Evolutionary conservation across 1,140 invertebrate genomes (phyloP).

Genomic region (Drosophila neocordata): DNA sequence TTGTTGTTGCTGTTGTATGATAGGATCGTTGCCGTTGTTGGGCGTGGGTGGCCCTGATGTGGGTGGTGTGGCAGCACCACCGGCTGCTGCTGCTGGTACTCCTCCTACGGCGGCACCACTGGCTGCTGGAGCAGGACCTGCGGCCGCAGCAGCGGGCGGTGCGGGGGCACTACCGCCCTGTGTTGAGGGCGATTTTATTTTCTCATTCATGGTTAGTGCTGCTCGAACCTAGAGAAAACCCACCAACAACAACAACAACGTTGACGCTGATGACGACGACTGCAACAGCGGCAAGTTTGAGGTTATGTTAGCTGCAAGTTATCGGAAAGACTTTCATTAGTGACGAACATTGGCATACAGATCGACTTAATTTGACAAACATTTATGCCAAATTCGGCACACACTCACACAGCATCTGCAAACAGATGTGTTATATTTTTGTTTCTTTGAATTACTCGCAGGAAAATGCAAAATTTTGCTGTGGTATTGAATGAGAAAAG

Average conservation of each 20-base stretch:
- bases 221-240: slow-evolving; percentile 55
- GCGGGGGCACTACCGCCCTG: slow-evolving; percentile 55
- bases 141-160: slow-evolving; percentile 44
- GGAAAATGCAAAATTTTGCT: slow-evolving; percentile 56
- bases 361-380: slow-evolving; percentile 24
- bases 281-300: slow-evolving; percentile 77
- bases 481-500: slow-evolving; percentile 55
- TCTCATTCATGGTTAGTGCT: slow-evolving; percentile 74
- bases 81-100: slow-evolving; percentile 28
- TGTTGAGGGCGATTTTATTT: slow-evolving; percentile 80
- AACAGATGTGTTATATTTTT: slow-evolving; percentile 58
- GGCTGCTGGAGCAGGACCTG: slow-evolving; percentile 28
- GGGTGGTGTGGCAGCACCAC: slow-evolving; percentile 54
- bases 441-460: slow-evolving; percentile 21
- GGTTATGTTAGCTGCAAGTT: slow-evolving; percentile 81
- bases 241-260: slow-evolving; percentile 60
- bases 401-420: slow-evolving; percentile 14
- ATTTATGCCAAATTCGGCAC: slow-evolving; percentile 1
- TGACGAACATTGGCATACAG: slow-evolving; percentile 25
- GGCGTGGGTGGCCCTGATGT: slow-evolving; percentile 71
- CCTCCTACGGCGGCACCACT: slow-evolving; percentile 22
- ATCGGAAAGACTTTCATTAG: slow-evolving; percentile 62
- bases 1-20: slow-evolving; percentile 40
- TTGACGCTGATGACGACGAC: slow-evolving; percentile 69
- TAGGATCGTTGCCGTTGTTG: slow-evolving; percentile 70